Conservation (phyloP, 37 sponge, comb jelly and placozoan genomes). For the Diacarnus erythraeanus region DNA sequence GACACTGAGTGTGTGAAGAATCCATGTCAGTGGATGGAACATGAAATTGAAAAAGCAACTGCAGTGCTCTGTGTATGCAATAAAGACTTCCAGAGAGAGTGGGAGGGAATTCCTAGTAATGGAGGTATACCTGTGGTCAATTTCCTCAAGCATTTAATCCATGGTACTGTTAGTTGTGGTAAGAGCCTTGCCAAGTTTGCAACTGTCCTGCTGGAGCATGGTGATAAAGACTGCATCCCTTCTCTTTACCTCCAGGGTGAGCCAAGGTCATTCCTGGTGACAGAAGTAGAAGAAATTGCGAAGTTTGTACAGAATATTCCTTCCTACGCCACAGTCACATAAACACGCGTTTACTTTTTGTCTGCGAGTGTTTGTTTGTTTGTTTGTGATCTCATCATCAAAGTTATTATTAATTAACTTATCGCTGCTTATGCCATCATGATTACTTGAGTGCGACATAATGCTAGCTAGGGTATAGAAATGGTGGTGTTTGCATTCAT, state of each 20-base stretch:
- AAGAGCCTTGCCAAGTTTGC: conserved; percentile 3
- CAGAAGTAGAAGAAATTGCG: conserved; percentile 27
- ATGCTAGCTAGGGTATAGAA: too few relatives aligned
- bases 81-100: conserved; percentile 29
- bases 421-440: not conserved
- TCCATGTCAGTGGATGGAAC: conserved; percentile 30
- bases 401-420: not conserved
- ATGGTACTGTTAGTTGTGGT: not conserved
- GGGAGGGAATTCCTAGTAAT: not conserved
- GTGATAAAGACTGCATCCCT: not conserved
- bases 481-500: too few relatives aligned
- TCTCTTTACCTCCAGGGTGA: conserved; percentile 14
- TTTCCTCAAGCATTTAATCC: not conserved
- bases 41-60: not conserved
- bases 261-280: conserved; percentile 12
- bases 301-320: conserved; percentile 20
- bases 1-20: conserved; percentile 1
- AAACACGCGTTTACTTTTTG: not conserved
- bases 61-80: conserved; percentile 42
- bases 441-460: too few relatives aligned
- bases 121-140: not conserved
- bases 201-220: not conserved
- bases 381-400: not conserved
- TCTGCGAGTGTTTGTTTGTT: not conserved
- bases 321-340: too few relatives aligned